These are phyloP conservation scores for Hypanus sabinus DNA, from an alignment of 2,113 vertebrate species.

Conservation along the genomic window DNA sequence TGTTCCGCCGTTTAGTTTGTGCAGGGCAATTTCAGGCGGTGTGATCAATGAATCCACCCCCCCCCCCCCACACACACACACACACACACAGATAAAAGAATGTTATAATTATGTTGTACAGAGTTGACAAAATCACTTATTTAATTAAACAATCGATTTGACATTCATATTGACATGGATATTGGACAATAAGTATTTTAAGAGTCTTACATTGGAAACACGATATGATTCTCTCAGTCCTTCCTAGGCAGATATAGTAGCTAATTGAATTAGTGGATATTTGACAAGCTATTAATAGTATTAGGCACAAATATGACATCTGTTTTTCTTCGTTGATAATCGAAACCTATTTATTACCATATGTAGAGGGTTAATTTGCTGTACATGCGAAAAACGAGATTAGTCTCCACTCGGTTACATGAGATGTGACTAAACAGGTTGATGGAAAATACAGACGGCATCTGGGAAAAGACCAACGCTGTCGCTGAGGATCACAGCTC, in stretches of 20 bases:
- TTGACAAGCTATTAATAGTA: constrained; percentile 29
- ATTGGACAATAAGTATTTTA: background rate
- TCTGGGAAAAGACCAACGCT: background rate
- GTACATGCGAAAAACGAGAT: constrained; percentile 23
- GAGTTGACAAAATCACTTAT: too few species aligned
- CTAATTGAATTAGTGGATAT: constrained; percentile 25
- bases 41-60: background rate
- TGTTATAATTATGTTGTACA: background rate
- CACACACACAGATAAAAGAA: too few species aligned
- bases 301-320: constrained; percentile 3
- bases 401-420: background rate
- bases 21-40: background rate
- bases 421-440: constrained; percentile 10
- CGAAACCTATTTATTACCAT: constrained; percentile 7
- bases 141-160: background rate
- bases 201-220: background rate
- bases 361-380: constrained; percentile 9
- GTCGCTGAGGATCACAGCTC: background rate
- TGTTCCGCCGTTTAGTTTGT: background rate
- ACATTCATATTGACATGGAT: background rate
- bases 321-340: constrained; percentile 20
- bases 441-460: background rate
- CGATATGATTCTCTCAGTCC: background rate
- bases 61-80: too few species aligned
- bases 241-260: background rate